phyloP scores from a whole-genome alignment of 2,797 vertebrate species.

The Chiroxiphia lanceolata region DNA sequence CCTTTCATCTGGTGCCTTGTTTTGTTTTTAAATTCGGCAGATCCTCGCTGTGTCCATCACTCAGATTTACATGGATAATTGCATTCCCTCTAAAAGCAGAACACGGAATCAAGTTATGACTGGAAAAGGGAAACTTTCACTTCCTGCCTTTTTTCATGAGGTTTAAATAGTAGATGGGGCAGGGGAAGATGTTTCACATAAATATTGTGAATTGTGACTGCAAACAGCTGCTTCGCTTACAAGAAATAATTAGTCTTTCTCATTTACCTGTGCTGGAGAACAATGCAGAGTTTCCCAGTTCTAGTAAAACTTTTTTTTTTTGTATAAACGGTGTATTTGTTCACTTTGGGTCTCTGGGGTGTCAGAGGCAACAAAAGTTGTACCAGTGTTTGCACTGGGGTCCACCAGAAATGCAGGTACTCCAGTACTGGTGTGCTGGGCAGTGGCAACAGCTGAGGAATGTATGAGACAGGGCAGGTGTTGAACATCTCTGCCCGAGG shows the following conservation, averaged over 20 bases:
- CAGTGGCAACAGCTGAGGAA: not conserved
- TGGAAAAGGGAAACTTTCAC: not conserved
- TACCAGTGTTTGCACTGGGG: not conserved
- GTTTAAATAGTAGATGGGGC: not conserved
- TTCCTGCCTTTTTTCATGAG: not conserved
- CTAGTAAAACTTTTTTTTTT: not conserved
- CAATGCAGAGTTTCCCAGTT: not conserved
- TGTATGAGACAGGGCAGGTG: not conserved
- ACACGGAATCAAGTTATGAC: not conserved
- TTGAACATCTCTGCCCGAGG: not conserved
- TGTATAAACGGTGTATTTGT: not conserved
- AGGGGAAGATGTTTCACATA: not conserved
- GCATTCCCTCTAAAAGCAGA: not conserved
- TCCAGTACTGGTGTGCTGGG: accelerated
- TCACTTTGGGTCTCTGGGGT: not conserved
- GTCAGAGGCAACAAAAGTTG: not conserved
- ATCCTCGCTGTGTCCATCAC: not conserved
- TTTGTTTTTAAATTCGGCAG: not conserved
- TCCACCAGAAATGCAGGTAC: not conserved
- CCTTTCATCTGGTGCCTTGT: constrained; percentile 58
- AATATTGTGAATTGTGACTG: not conserved
- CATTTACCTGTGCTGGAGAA: not conserved
- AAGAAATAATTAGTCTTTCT: not conserved
- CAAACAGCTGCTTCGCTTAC: not conserved
- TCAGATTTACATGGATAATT: not conserved